Evolutionary conservation across 2,113 vertebrate species (phyloP), one percentile per base, ranked within the genome.

Genomic region (Hyaena hyaena): DNA sequence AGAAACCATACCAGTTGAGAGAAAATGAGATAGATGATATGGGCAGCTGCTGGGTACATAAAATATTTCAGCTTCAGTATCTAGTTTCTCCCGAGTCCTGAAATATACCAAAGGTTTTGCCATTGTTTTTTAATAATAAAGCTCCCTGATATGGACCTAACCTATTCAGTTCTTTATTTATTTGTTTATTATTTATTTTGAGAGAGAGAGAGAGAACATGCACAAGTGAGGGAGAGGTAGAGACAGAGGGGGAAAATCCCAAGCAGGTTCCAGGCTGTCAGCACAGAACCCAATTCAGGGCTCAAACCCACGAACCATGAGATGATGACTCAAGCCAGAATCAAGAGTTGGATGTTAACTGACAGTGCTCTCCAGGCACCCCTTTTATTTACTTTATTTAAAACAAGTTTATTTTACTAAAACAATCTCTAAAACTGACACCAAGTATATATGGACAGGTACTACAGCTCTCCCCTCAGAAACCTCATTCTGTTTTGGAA

Each of bases 1-100:
- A 66, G 26, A 76, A 65, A 39, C 0, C 0, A 10, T 0, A 71
- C 0, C 0, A 55, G 12, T 55, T 5, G n/a, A 53, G n/a, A 81
- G 21, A 33, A 61, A 87, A 88, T 55, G 2, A 76, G 53, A 31
- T 26, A n/a, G 74, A 80, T 92, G 10, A 15, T 23, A 73, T 7
- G 2, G 2, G 45, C 61, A 50, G 8, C 4, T 90, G 1, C 74
- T 39, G 14, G 48, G 0, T 80, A 89, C 65, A 33, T 86, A 63
- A 93, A 87, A n/a, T 31, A 26, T 82, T 81, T 88, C 1, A 33
- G 3, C 28, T 93, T 87, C 50, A 71, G 19, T 61, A 1, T 86
- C 10, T 65, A 76, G 1, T 86, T 92, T 89, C 10, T 77, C 9
- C 7, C 76, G 11, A 7, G 48, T 9, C 12, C 17, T 93, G 39